These are phyloP conservation scores for Catharus bicknelli DNA, from an alignment of 2,113 vertebrate species.

Conservation along the genomic window DNA sequence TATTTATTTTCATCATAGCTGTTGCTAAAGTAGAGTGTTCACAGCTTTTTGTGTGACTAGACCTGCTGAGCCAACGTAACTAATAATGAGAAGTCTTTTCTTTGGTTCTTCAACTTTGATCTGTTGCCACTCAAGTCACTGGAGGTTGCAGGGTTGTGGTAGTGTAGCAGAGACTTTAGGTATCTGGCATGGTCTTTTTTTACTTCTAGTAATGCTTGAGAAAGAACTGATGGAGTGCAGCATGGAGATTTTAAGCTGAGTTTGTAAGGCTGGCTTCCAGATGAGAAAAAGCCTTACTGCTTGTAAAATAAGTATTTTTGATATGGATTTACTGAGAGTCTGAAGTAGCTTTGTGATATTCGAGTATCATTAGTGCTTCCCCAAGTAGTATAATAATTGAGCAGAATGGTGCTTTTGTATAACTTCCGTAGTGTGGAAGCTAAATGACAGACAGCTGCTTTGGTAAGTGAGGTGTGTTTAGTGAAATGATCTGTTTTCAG, in stretches of 20 bases:
- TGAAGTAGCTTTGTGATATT: not conserved
- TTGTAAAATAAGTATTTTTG: not conserved
- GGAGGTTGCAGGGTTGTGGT: not conserved
- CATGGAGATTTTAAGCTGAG: not conserved
- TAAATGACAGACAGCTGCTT: not conserved
- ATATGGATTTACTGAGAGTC: not conserved
- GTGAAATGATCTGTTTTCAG: not conserved
- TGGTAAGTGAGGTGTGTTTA: rapidly evolving
- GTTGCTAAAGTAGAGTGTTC: not conserved
- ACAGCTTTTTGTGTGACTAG: not conserved
- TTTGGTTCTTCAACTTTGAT: not conserved
- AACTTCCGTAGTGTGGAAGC: not conserved
- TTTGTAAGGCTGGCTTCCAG: not conserved
- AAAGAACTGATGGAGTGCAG: not conserved
- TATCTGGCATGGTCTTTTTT: not conserved
- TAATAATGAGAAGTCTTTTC: not conserved
- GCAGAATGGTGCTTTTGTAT: not conserved
- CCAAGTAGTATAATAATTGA: not conserved
- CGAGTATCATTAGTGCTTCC: not conserved
- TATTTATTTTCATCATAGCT: not conserved
- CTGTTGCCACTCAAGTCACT: not conserved
- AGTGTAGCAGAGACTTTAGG: not conserved
- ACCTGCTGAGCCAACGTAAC: not conserved
- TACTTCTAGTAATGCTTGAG: not conserved
- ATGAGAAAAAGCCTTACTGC: not conserved